Percentiles rank a stretch among this genome's conserved stretches.
Evolutionary conservation across 1,140 invertebrate species (phyloP).

Genomic region (Aporrectodea caliginosa): DNA sequence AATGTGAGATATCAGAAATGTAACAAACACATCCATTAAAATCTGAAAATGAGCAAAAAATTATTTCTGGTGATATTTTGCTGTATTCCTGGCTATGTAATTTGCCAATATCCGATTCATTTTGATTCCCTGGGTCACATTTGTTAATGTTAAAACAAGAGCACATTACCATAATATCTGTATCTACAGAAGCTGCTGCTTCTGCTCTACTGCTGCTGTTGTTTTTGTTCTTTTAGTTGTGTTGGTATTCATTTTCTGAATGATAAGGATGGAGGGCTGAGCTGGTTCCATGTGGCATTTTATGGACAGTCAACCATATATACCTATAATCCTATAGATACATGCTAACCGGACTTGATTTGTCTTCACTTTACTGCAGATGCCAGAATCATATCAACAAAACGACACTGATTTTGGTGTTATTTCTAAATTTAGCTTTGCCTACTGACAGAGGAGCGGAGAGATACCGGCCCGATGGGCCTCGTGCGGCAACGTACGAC

Average conservation of each 20-base stretch:
- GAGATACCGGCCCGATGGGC: neutral
- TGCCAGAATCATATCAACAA: neutral
- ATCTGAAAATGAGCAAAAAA: no score
- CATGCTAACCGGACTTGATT: neutral
- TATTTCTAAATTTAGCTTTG: neutral
- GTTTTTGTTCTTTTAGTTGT: no score
- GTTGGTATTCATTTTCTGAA: neutral
- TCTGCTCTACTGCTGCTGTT: no score
- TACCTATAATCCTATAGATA: neutral
- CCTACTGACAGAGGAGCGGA: neutral
- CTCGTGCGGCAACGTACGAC: neutral
- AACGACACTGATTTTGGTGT: neutral
- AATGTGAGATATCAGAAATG: no score
- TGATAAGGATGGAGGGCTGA: neutral
- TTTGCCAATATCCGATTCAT: no score
- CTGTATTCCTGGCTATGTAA: no score
- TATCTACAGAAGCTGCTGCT: no score
- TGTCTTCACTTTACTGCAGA: neutral
- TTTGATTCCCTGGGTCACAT: no score
- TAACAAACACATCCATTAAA: no score
- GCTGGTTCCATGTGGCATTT: neutral
- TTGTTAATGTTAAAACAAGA: no score
- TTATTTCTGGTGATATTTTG: no score
- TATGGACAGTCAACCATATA: neutral
- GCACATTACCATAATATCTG: no score